Conservation (phyloP, 2,888 invertebrate species). For the Caenorhabditis angaria region DNA sequence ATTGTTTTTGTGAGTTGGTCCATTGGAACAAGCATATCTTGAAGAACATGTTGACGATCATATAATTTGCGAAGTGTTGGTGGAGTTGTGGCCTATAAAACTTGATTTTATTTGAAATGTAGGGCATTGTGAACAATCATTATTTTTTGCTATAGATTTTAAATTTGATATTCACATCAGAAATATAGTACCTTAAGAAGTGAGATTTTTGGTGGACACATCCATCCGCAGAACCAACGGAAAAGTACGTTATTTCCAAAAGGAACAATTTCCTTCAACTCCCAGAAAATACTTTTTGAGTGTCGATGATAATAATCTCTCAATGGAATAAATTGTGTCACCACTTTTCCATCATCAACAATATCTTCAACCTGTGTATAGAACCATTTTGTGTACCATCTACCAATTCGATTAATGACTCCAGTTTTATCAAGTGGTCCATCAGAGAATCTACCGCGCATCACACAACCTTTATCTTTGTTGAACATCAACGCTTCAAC, state of each 20-base stretch:
- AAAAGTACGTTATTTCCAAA: slow-evolving; percentile 84
- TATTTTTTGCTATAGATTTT: not conserved
- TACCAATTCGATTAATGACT: slow-evolving; percentile 79
- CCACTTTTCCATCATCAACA: slow-evolving; percentile 11
- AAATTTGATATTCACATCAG: not conserved
- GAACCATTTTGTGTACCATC: slow-evolving; percentile 86
- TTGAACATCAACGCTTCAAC: slow-evolving; percentile 81
- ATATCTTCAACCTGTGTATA: slow-evolving; percentile 81
- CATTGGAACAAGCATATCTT: slow-evolving; percentile 84
- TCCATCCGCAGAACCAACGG: slow-evolving; percentile 82
- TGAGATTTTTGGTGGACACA: slow-evolving; percentile 85
- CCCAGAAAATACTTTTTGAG: slow-evolving; percentile 85
- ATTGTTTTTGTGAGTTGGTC: slow-evolving; percentile 78
- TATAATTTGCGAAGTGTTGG: slow-evolving; percentile 76
- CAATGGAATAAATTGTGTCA: slow-evolving; percentile 79
- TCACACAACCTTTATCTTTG: slow-evolving; percentile 80
- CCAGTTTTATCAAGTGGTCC: slow-evolving; percentile 52
- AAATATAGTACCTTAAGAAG: slow-evolving; percentile 77
- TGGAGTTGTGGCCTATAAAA: slow-evolving; percentile 48
- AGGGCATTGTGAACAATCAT: no score
- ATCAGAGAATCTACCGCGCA: slow-evolving; percentile 77
- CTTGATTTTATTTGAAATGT: not conserved
- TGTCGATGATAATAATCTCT: slow-evolving; percentile 86
- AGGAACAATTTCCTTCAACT: slow-evolving; percentile 84
- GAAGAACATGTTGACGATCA: slow-evolving; percentile 82